Evolutionary conservation across 2,113 vertebrate species (phyloP), one percentile per base, ranked within the genome.

Genomic region (Heliornis fulica): DNA sequence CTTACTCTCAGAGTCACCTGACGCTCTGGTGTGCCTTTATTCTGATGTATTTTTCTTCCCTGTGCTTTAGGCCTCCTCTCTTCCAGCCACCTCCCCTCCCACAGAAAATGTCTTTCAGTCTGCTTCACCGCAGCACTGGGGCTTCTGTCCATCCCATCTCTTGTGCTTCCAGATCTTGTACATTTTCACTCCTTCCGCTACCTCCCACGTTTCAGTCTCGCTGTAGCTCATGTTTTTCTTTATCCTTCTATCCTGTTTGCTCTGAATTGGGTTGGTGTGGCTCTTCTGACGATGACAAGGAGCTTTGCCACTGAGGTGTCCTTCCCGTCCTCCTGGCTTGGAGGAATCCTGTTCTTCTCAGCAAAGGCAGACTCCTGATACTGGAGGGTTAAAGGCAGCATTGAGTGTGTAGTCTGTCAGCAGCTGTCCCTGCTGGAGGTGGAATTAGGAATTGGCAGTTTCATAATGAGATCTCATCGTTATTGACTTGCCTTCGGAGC

Each of bases 381-480:
- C 17, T 7, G 59, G 54, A 70, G 95, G 83, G 90, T 88, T 68
- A 57, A 92, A 69, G 78, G 76, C 54, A 16, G 31, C 57, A 57
- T 63, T 41, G 85, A 96, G 93, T 84, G 78, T 80, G 15, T 69
- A 18, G 87, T 63, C 60, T 66, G 50, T 93, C 96, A 94, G 89
- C 54, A 10, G 48, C 71, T n/a, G 66, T 71, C 81, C 92, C 93
- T 38, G 50, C 93, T 19, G 56, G 90, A 7, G 15, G 82, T 79
- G 91, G 98, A 96, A 59, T 91, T 82, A 86, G 96, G 46, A 97
- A 98, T 98, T 75, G 97, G 94, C 98, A 97, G 94, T 76, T 97
- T 90, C 94, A 98, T 98, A 97, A 97, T 96, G 97, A 97, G 94
- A 63, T 69, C 93, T 93, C 83, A 12, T 82, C 60, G 95, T 91